phyloP scores from a whole-genome alignment of 2,113 vertebrate species.

The Otus sunia region DNA sequence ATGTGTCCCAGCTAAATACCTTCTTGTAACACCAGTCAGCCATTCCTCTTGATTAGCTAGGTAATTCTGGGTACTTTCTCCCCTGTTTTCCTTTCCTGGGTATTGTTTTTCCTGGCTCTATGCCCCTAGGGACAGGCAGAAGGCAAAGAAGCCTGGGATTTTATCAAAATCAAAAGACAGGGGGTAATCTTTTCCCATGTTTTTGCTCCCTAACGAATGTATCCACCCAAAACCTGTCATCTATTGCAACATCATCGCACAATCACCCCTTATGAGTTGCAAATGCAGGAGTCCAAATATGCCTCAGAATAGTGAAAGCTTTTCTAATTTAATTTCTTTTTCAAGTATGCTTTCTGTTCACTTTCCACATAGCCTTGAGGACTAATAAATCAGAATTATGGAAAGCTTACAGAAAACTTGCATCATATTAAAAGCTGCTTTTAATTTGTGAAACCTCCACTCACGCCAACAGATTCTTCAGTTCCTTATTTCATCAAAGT shows the following conservation, averaged over 20 bases:
- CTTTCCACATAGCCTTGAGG: background rate
- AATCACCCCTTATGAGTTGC: background rate
- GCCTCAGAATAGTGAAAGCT: background rate
- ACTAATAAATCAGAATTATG: slow-evolving; percentile 38
- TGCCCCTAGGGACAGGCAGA: background rate
- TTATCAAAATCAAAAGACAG: background rate
- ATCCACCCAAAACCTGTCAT: background rate
- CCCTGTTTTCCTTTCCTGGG: background rate
- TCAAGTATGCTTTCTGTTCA: background rate
- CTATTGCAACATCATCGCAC: background rate
- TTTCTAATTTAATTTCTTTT: slow-evolving; percentile 9
- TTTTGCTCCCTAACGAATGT: background rate
- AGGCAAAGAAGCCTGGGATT: background rate
- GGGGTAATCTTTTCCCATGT: background rate
- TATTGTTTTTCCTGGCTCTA: background rate
- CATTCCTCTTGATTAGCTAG: background rate
- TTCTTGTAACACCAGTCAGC: background rate
- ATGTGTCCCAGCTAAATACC: background rate
- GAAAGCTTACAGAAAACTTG: slow-evolving; percentile 24
- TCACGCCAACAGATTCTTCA: background rate
- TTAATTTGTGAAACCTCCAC: background rate
- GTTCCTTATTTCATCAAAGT: background rate
- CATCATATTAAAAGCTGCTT: background rate
- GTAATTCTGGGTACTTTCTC: background rate
- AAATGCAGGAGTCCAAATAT: background rate